A percentile compares a stretch with the other conserved stretches of the same genome.
phyloP scores from a whole-genome alignment of 2,113 vertebrate species.

The Vulpes vulpes region DNA sequence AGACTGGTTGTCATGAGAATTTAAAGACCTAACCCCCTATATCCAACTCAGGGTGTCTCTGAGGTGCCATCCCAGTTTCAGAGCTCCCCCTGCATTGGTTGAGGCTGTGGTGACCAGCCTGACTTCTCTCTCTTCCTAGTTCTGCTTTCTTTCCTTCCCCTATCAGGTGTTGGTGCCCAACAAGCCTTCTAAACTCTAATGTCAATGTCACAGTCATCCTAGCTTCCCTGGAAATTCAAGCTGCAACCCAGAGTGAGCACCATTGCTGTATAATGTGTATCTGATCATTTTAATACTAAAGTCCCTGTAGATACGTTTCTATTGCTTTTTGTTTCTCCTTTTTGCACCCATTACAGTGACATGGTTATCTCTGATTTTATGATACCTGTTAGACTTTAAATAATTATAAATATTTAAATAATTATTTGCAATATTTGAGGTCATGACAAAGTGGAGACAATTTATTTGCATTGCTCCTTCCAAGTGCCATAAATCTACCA shows the following conservation, averaged over 20 bases:
- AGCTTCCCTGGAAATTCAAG: neutral
- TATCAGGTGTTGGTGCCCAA: neutral
- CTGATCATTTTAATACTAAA: neutral
- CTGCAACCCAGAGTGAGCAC: neutral
- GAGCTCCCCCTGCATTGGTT: neutral
- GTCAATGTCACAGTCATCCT: neutral
- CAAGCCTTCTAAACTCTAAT: neutral
- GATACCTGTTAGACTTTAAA: neutral
- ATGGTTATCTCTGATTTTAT: neutral
- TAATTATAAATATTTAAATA: neutral
- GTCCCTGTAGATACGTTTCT: neutral
- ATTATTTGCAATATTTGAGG: neutral
- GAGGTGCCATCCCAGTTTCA: neutral
- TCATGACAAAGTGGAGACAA: neutral
- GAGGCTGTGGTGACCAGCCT: neutral
- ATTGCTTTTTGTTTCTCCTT: neutral
- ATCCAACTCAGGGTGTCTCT: neutral
- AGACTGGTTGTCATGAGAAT: neutral
- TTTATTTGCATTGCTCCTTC: neutral
- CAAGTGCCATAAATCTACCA: neutral
- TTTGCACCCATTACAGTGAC: neutral
- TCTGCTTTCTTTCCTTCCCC: neutral
- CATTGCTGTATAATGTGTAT: neutral
- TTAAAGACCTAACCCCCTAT: neutral
- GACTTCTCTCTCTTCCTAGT: neutral